phyloP scores from a whole-genome alignment of 1,140 invertebrate genomes.

The Nasonia giraulti region DNA sequence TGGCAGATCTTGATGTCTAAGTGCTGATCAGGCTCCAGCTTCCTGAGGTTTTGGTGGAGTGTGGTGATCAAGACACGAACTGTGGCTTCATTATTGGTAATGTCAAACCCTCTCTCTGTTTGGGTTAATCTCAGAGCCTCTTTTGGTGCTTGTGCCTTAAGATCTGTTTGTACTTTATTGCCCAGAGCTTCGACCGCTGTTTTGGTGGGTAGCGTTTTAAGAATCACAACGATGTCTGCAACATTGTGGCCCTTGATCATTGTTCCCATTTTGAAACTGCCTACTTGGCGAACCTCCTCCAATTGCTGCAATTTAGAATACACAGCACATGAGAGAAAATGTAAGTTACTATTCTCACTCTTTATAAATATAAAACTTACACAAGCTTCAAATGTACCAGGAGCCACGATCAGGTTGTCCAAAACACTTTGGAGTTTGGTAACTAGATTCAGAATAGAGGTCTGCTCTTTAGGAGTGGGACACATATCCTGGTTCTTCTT shows the following conservation, averaged over 20 bases:
- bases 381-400: slow-evolving; percentile 95
- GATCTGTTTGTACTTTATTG: slow-evolving; percentile 87
- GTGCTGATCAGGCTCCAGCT: slow-evolving; percentile 88
- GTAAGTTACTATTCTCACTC: neutral
- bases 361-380: slow-evolving; percentile 79
- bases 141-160: slow-evolving; percentile 78
- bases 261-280: slow-evolving; percentile 98
- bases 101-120: slow-evolving; percentile 89
- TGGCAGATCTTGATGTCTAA: slow-evolving; percentile 73
- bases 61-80: slow-evolving; percentile 94
- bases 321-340: slow-evolving; percentile 3
- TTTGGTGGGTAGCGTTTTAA: slow-evolving; percentile 98
- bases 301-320: slow-evolving; percentile 84
- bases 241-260: slow-evolving; percentile 96
- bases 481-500: slow-evolving; percentile 94
- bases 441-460: slow-evolving; percentile 92
- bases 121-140: slow-evolving; percentile 79
- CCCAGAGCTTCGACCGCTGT: slow-evolving; percentile 94
- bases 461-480: slow-evolving; percentile 91
- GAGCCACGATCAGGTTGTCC: slow-evolving; percentile 94
- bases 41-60: slow-evolving; percentile 92
- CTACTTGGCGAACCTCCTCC: slow-evolving; percentile 96
- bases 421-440: slow-evolving; percentile 94
- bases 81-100: slow-evolving; percentile 86
- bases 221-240: slow-evolving; percentile 97